Evolutionary conservation across 2,797 vertebrate species (phyloP).

Genomic region (Sebastes paucispinis): DNA sequence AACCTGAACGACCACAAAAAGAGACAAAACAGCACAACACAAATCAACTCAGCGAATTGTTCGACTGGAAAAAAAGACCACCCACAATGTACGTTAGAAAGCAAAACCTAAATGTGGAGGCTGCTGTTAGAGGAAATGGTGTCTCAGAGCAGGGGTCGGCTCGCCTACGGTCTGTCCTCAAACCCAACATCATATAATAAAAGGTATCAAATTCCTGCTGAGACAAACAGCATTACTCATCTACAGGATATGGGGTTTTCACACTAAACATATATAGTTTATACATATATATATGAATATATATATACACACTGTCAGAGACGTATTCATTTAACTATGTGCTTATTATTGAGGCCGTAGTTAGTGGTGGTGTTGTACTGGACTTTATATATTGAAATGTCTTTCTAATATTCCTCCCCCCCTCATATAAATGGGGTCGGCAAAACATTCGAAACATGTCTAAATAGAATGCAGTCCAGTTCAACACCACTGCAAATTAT

Average conservation of each 20-base stretch:
- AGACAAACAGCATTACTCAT: not conserved
- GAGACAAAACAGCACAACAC: not conserved
- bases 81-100: not conserved
- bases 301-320: not conserved
- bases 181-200: not conserved
- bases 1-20: conserved; percentile 35
- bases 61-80: not conserved
- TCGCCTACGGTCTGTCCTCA: not conserved
- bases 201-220: not conserved
- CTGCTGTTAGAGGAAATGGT: conserved; percentile 18
- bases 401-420: not conserved
- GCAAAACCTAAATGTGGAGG: not conserved
- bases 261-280: not conserved
- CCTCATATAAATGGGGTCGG: not conserved
- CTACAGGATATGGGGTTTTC: not conserved
- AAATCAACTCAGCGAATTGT: not conserved
- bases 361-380: not conserved
- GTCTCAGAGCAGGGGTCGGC: not conserved
- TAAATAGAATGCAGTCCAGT: not conserved
- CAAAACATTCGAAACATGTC: not conserved
- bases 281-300: too few species aligned
- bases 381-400: not conserved
- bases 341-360: not conserved
- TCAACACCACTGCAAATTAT: not conserved
- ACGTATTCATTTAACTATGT: not conserved